Percentiles rank a stretch among this genome's conserved stretches.
These are phyloP conservation scores for Alentia gelatinosa DNA, from an alignment of 2,888 invertebrate genomes.

Conservation along the genomic window DNA sequence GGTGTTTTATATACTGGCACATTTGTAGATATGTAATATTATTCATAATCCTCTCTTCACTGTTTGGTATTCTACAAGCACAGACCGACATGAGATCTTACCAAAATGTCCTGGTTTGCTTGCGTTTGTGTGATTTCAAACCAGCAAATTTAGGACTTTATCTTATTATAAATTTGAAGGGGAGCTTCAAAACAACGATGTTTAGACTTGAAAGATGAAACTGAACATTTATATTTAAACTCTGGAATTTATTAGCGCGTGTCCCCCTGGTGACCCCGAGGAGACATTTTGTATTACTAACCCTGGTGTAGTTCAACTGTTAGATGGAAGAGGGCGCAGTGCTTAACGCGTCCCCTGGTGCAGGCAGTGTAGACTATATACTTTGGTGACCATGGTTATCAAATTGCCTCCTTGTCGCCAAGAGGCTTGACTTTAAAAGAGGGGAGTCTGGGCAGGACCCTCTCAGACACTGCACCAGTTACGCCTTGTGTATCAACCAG, in stretches of 20 bases:
- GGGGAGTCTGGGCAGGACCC: neutral
- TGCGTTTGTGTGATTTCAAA: slow-evolving; percentile 33
- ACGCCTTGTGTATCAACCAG: slow-evolving; percentile 46
- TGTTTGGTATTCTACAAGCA: slow-evolving; percentile 40
- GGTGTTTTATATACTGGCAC: slow-evolving; percentile 44
- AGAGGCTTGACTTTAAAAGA: neutral
- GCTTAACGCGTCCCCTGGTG: slow-evolving; percentile 10
- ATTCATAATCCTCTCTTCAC: slow-evolving; percentile 38
- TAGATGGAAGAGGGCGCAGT: slow-evolving; percentile 9
- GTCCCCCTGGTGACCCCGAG: slow-evolving; percentile 25
- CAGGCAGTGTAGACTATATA: slow-evolving; percentile 1
- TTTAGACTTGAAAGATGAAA: neutral
- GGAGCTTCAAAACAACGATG: neutral
- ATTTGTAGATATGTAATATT: slow-evolving; percentile 49
- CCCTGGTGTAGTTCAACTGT: slow-evolving; percentile 21
- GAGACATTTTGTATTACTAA: slow-evolving; percentile 27
- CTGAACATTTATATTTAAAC: slow-evolving; percentile 17
- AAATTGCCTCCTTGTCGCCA: neutral
- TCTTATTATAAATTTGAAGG: neutral
- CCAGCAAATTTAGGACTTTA: neutral
- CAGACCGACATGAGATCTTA: slow-evolving; percentile 42
- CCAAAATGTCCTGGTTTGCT: neutral
- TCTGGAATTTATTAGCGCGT: neutral
- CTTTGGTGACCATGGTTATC: neutral
- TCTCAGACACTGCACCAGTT: neutral